Evolutionary conservation across 2,888 invertebrate species (phyloP).

Genomic region (Parnassius smintheus): DNA sequence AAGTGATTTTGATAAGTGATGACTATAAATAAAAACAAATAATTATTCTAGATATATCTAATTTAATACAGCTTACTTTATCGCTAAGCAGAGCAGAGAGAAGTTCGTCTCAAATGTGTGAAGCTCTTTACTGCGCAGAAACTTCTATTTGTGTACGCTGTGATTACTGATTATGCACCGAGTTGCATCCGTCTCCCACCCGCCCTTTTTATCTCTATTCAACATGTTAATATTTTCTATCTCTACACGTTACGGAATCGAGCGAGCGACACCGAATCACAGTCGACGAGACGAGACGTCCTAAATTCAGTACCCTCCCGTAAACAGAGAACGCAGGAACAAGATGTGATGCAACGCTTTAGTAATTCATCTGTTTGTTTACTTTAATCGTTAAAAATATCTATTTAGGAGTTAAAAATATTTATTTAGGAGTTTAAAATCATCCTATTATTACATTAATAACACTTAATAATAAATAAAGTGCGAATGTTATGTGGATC

Average conservation of each 20-base stretch:
- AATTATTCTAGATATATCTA: no score
- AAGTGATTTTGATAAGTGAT: no score
- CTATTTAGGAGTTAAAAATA: slow-evolving; percentile 10
- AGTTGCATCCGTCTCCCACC: slow-evolving; percentile 62
- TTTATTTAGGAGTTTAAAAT: slow-evolving; percentile 4
- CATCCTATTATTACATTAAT: slow-evolving; percentile 15
- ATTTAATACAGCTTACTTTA: no score
- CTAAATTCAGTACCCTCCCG: slow-evolving; percentile 58
- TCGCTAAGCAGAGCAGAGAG: slow-evolving; percentile 38
- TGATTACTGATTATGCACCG: slow-evolving; percentile 45
- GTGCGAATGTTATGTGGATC: slow-evolving; percentile 22
- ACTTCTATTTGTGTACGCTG: slow-evolving; percentile 60
- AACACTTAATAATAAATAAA: slow-evolving; percentile 21
- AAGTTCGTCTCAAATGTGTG: slow-evolving; percentile 64
- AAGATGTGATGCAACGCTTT: slow-evolving; percentile 39
- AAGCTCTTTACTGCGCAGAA: slow-evolving; percentile 41
- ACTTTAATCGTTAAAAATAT: slow-evolving; percentile 27
- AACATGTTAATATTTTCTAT: slow-evolving; percentile 36
- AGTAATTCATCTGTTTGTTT: slow-evolving; percentile 47
- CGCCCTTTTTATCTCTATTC: slow-evolving; percentile 33
- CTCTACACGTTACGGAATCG: slow-evolving; percentile 42
- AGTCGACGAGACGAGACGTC: slow-evolving; percentile 53
- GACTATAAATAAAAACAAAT: no score
- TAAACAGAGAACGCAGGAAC: slow-evolving; percentile 42
- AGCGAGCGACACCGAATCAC: slow-evolving; percentile 57